Evolutionary conservation across 2,113 vertebrate genomes (phyloP).

Genomic region (Tachycineta bicolor): DNA sequence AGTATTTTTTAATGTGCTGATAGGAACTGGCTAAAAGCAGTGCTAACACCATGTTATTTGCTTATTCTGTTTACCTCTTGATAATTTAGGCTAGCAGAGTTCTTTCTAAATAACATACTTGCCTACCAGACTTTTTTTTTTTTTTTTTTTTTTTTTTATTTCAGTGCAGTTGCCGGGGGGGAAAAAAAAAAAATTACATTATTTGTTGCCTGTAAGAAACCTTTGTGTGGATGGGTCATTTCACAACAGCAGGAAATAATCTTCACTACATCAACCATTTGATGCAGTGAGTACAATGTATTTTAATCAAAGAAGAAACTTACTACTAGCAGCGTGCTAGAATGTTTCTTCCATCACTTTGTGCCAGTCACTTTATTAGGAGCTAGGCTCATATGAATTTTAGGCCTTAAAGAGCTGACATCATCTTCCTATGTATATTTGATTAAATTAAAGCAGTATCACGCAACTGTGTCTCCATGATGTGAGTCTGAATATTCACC

Average conservation of each 20-base stretch:
- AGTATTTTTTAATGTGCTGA: background rate
- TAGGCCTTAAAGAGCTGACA: background rate
- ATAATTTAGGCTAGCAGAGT: background rate
- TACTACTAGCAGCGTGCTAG: background rate
- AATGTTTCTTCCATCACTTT: background rate
- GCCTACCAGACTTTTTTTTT: background rate
- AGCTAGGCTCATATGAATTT: background rate
- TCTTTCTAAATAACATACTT: background rate
- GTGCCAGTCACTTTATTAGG: background rate
- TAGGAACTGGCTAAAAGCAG: background rate
- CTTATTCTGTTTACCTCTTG: background rate
- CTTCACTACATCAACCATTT: background rate
- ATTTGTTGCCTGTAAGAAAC: background rate
- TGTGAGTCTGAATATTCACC: background rate
- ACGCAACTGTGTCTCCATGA: background rate
- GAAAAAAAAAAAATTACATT: background rate
- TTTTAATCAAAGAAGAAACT: background rate
- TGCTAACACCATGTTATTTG: background rate
- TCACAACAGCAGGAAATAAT: background rate
- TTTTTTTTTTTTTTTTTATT: background rate
- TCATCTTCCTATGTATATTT: background rate
- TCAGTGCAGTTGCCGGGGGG: background rate
- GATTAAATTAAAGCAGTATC: background rate
- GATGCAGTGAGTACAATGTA: background rate
- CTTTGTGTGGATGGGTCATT: background rate